Percentiles rank a stretch among this genome's conserved stretches.
Evolutionary conservation across 2,113 vertebrate species (phyloP).

Genomic region (Phodopus roborovskii): DNA sequence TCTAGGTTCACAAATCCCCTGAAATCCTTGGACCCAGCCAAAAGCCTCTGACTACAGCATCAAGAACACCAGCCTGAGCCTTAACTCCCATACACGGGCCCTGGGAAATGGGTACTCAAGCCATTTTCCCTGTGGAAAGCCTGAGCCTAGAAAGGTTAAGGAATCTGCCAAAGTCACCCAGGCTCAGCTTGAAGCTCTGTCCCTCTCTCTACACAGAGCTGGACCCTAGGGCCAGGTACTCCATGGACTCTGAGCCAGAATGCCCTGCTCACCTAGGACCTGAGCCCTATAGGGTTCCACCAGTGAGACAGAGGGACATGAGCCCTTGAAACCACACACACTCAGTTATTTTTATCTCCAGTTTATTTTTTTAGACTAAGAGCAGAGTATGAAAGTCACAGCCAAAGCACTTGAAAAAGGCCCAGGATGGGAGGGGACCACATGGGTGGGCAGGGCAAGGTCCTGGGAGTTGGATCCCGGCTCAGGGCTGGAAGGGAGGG

Average conservation of each 20-base stretch:
- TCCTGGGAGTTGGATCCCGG: constrained; percentile 46
- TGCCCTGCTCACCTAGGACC: background rate
- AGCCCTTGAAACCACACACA: constrained; percentile 71
- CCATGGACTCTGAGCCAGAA: background rate
- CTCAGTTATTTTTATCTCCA: constrained; percentile 78
- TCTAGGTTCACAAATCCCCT: constrained; percentile 28
- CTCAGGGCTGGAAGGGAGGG: constrained; percentile 60
- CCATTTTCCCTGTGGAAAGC: background rate
- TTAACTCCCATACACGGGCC: background rate
- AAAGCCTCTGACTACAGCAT: background rate
- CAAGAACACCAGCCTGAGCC: background rate
- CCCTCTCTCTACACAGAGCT: background rate
- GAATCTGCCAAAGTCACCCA: background rate
- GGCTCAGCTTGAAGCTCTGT: background rate
- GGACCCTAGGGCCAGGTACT: background rate
- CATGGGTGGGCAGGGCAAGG: constrained; percentile 52
- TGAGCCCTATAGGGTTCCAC: background rate
- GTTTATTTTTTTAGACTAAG: constrained; percentile 90
- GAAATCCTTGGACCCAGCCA: constrained; percentile 27
- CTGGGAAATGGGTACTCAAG: background rate
- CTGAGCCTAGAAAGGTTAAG: background rate
- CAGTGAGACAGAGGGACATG: background rate
- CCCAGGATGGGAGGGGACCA: constrained; percentile 75
- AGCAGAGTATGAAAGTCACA: constrained; percentile 91
- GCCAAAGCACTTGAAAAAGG: constrained; percentile 89